A percentile compares a stretch with the other conserved stretches of the same genome.
Evolutionary conservation across 1,140 invertebrate genomes (phyloP).

Genomic region (Megathymus violae): DNA sequence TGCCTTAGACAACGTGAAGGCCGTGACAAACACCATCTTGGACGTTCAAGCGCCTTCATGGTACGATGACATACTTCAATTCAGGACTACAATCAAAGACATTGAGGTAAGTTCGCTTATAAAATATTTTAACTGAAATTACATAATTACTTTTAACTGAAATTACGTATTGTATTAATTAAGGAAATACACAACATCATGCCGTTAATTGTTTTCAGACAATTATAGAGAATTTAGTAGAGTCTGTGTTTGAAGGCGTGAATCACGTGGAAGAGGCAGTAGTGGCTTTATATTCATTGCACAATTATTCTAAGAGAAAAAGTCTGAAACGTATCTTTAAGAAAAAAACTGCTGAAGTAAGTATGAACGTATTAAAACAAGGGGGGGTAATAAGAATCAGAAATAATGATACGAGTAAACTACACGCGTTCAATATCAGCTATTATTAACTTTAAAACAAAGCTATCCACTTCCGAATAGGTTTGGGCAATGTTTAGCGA

Average conservation of each 20-base stretch:
- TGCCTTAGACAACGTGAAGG: slow-evolving; percentile 86
- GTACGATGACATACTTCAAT: slow-evolving; percentile 90
- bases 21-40: slow-evolving; percentile 86
- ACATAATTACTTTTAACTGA: no score
- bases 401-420: no score
- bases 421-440: no score
- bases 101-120: slow-evolving; percentile 84
- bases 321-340: slow-evolving; percentile 86
- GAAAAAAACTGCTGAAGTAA: slow-evolving; percentile 84
- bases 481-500: slow-evolving; percentile 90
- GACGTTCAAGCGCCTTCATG: slow-evolving; percentile 88
- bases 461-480: slow-evolving; percentile 76
- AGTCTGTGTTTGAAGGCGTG: slow-evolving; percentile 86
- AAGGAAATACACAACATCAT: no score
- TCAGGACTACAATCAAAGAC: slow-evolving; percentile 86
- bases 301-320: slow-evolving; percentile 88
- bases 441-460: slow-evolving; percentile 2
- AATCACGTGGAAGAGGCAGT: slow-evolving; percentile 90
- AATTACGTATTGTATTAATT: no score
- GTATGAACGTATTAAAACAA: no score
- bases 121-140: background rate
- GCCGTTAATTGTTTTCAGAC: slow-evolving; percentile 76
- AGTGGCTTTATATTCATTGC: slow-evolving; percentile 87
- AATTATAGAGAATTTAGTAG: slow-evolving; percentile 88
- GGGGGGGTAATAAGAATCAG: no score